A percentile compares a stretch with the other conserved stretches of the same genome.
These are phyloP conservation scores for Dermatemys mawii DNA, from an alignment of 2,113 vertebrate genomes.

Conservation along the genomic window DNA sequence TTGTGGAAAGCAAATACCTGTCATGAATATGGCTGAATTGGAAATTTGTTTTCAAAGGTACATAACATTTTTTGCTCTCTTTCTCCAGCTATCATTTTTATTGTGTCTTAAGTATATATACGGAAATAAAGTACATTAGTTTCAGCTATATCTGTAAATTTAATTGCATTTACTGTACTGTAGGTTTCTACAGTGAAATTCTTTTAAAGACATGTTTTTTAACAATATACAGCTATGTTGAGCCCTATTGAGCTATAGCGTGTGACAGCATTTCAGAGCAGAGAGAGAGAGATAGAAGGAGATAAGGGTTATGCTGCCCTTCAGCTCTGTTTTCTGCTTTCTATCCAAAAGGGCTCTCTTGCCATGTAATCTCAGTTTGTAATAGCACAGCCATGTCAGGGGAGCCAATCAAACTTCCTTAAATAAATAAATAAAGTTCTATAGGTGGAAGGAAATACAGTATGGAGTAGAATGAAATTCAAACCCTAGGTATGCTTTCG, in stretches of 20 bases:
- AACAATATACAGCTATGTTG: background rate
- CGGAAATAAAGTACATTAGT: background rate
- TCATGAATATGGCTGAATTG: background rate
- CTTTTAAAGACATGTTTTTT: background rate
- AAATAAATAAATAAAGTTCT: conserved; percentile 24
- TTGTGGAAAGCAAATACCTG: conserved; percentile 9
- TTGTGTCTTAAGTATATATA: background rate
- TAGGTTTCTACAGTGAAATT: background rate
- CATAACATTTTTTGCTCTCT: background rate
- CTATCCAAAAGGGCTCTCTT: background rate
- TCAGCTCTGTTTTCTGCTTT: background rate
- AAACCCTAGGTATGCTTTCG: conserved; percentile 13
- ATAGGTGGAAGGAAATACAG: background rate
- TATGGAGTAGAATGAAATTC: background rate
- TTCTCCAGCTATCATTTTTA: background rate
- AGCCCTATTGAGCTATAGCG: background rate
- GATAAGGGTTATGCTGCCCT: background rate
- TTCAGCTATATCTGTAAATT: background rate
- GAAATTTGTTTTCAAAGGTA: conserved; percentile 23
- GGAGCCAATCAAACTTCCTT: background rate
- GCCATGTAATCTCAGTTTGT: rapidly evolving
- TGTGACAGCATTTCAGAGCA: background rate
- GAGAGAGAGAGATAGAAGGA: rapidly evolving
- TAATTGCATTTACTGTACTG: conserved; percentile 1
- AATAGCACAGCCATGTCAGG: background rate